Evolutionary conservation across 2,113 vertebrate genomes (phyloP), one percentile per base, ranked within the genome.

Genomic region (Cyprinodon tularosa): DNA sequence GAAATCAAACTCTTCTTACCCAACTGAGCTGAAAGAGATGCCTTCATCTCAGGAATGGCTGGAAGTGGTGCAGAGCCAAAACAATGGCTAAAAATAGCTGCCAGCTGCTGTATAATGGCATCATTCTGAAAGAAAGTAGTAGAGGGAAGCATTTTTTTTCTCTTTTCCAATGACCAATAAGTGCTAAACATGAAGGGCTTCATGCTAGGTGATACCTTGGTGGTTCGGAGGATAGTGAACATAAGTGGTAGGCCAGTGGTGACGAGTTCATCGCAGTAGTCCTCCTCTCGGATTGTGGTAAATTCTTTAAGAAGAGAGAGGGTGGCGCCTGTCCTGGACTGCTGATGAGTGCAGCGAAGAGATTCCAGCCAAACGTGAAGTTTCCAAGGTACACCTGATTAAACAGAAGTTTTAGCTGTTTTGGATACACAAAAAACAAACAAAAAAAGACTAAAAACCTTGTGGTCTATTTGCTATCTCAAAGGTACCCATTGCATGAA

Each of bases 361-460:
- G 97, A 98, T 84, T 99, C 98, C 3, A 99, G 94, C 98, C 98
- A 99, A 69, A 99, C 94, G 0, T 99, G 97, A 11, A 98, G 95
- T 85, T 97, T 99, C 98, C 98, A 99, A 0, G 97, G 96, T 4
- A 99, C 95, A 2, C 97, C 98, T 99, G 64, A 5, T 38, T 17
- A 3, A 9, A 50, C n/a, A 47, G 12, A n/a, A 60, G 0, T 38
- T 9, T 3, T 29, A 29, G 29, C 29, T 1, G 57, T 44, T 15
- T 61, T 68, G 37, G 0, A 14, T 78, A 69, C 45, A 59, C 13
- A 2, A 20, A n/a, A 15, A 12, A 3, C 67, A 59, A 15, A 62
- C 11, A n/a, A 71, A 61, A 71, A 37, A 45, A 20, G 45, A 37
- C 5, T 69, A 22, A 45, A 20, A 50, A 37, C 5, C 3, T n/a